Base-by-base conservation (phyloP, 1,140 invertebrate genomes). In the Cotesia vestalis region DNA sequence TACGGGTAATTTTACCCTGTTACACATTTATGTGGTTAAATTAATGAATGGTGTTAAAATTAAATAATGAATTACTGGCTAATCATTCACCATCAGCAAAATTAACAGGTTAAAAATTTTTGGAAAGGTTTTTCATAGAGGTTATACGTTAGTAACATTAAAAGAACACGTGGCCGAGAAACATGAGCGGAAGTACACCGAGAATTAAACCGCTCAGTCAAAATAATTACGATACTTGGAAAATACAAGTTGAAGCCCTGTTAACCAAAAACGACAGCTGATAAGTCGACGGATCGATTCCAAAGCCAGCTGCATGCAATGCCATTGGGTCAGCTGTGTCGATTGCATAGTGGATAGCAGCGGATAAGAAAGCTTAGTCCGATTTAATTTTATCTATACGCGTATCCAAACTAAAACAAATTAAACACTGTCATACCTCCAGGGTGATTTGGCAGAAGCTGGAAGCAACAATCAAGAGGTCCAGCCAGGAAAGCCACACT, bases 401-500 rank as follows among this genome's bases (percentile, higher is more conserved):
- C 9, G 12, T 27, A 20, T 5, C 34, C 5, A 4, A 69, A 17
- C 12, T 69, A 14, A 36, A 36, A 12, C 34, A 57, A 1, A 17
- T 60, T 4, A 57, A 59, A 36, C 0, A 60, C 1, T 69, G 67
- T 17, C 8, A 3, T 3, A 69, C 55, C 8, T 59, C 53, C 8
- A 57, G 35, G n/a, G 1, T 6, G 2, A n/a, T 69, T 59, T 69
- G 67, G 67, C 34, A 40, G 4, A 69, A 38, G 36, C 8, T 71
- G 1, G 59, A 68, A 17, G 8, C 57, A n/a, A 62, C 46, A 61
- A 11, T 73, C 71, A 1, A 55, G 20, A 12, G 66, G 66, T 2
- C 71, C 71, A 4, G 71, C 71, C 11, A 69, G 53, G 36, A 59
- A 69, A 8, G 52, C 67, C 1, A 69, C 34, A 38, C 14, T 46